These are phyloP conservation scores for Cephus rjabovi DNA, from an alignment of 2,888 invertebrate genomes.

Conservation along the genomic window DNA sequence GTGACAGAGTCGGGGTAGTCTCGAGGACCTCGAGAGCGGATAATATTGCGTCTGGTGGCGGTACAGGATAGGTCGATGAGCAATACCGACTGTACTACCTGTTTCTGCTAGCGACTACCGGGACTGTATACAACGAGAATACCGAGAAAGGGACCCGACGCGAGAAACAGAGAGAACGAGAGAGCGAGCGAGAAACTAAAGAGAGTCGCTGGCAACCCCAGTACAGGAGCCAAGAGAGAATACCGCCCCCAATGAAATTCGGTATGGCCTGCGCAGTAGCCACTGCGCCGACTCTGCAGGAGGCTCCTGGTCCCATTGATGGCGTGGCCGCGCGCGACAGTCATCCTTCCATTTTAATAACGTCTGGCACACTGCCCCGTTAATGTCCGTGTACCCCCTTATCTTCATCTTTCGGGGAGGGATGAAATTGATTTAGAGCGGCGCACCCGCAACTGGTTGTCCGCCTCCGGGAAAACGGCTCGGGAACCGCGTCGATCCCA, in stretches of 20 bases:
- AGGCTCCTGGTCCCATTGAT: background rate
- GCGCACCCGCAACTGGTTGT: conserved; percentile 7
- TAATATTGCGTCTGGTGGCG: background rate
- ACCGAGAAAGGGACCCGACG: background rate
- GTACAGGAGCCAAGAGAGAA: conserved; percentile 1
- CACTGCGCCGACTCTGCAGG: conserved; percentile 29
- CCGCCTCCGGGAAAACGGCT: background rate
- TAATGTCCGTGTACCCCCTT: conserved; percentile 47
- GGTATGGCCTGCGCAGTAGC: conserved; percentile 40
- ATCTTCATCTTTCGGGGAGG: conserved; percentile 25
- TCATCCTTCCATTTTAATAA: conserved; percentile 58
- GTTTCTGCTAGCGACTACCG: background rate
- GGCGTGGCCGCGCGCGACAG: conserved; percentile 11
- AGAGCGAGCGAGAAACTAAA: conserved; percentile 19
- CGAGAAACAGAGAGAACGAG: conserved; percentile 16
- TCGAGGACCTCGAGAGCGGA: background rate
- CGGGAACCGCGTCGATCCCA: conserved; percentile 8
- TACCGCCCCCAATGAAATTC: conserved; percentile 36
- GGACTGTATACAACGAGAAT: background rate
- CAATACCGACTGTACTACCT: background rate
- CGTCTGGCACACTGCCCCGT: conserved; percentile 62
- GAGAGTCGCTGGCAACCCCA: conserved; percentile 15
- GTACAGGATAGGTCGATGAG: background rate
- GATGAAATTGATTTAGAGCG: conserved; percentile 7
- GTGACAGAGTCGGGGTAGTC: background rate